These are phyloP conservation scores for Eurytoma adleriae DNA, from an alignment of 2,888 invertebrate genomes.

Conservation along the genomic window DNA sequence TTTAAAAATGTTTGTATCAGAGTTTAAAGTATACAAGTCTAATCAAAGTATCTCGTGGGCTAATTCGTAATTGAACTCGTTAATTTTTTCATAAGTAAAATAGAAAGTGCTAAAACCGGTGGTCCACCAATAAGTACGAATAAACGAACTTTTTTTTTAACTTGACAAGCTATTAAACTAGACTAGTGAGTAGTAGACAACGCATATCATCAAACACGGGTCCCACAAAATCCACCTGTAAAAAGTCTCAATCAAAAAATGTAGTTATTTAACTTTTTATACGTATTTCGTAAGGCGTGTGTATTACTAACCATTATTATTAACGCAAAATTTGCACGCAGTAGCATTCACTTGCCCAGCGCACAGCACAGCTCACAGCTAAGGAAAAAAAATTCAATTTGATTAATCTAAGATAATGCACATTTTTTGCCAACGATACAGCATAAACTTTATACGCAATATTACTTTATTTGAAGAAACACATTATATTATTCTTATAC, in stretches of 20 bases:
- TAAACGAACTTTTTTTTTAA: conserved; percentile 39
- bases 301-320: conserved; percentile 56
- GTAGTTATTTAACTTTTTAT: conserved; percentile 16
- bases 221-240: conserved; percentile 8
- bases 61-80: conserved; percentile 12
- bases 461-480: not conserved
- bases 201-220: conserved; percentile 19
- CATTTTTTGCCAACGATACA: no score
- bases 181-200: conserved; percentile 48
- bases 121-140: conserved; percentile 67
- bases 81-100: conserved; percentile 36
- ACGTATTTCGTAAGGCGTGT: conserved; percentile 46
- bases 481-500: not conserved
- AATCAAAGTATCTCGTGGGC: not conserved
- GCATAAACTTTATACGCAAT: no score
- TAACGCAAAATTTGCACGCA: conserved; percentile 45
- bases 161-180: conserved; percentile 44
- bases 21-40: no score
- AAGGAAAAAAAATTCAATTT: conserved; percentile 1
- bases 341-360: conserved; percentile 42
- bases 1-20: no score
- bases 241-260: conserved; percentile 9
- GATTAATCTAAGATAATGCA: conserved; percentile 9
- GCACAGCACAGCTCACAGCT: conserved; percentile 46
- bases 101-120: conserved; percentile 33